These are phyloP conservation scores for Grus americana DNA, from an alignment of 2,113 vertebrate genomes.

Conservation along the genomic window DNA sequence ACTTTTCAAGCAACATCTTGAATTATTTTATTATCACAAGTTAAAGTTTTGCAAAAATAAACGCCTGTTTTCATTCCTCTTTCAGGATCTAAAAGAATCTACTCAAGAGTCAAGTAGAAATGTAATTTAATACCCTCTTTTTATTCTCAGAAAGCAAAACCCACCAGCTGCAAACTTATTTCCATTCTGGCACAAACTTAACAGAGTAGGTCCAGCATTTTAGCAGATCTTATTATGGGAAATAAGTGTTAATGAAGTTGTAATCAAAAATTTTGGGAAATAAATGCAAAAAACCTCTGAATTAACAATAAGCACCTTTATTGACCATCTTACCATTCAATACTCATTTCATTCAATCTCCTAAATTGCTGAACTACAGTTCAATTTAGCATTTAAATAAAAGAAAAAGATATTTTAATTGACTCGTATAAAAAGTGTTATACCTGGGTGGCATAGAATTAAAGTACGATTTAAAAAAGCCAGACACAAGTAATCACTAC, in stretches of 20 bases:
- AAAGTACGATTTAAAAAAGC: not conserved
- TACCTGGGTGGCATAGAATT: not conserved
- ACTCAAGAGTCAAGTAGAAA: not conserved
- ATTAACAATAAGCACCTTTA: constrained; percentile 46
- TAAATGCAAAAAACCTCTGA: not conserved
- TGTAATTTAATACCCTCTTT: not conserved
- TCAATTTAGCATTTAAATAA: not conserved
- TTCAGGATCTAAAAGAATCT: not conserved
- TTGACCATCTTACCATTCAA: not conserved
- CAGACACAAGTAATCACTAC: not conserved
- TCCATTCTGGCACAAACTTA: not conserved
- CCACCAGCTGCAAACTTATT: not conserved
- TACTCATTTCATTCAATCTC: not conserved
- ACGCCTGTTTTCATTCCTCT: not conserved
- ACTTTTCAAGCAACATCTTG: not conserved
- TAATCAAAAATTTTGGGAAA: not conserved
- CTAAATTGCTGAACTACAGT: not conserved
- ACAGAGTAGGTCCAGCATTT: not conserved
- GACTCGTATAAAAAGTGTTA: constrained; percentile 8
- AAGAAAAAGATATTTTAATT: not conserved
- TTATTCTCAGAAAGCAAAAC: not conserved
- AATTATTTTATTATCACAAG: not conserved
- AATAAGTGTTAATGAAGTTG: not conserved
- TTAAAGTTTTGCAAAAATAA: not conserved
- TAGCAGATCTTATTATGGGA: not conserved